Evolutionary conservation across 2,888 invertebrate species (phyloP), one percentile per base, ranked within the genome.

Genomic region (Apocheima hispidaria): DNA sequence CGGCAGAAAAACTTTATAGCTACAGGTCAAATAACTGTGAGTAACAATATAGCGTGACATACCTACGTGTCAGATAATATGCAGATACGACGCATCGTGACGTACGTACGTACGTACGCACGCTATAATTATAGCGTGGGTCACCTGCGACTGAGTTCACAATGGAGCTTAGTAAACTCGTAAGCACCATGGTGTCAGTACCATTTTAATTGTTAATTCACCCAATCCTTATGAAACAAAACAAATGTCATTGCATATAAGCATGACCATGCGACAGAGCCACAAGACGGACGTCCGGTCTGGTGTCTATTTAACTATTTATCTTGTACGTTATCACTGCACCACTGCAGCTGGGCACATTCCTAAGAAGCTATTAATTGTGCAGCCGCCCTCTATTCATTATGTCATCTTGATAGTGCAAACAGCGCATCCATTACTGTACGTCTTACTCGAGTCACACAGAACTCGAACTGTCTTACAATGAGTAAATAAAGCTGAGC

Each of bases 291-390:
- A 28, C 18, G 9, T n/a, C 5, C 12, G 12, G 38, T 6, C 28
- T 26, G 26, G 41, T n/a, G 14, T n/a, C 6, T 49, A 41, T 53
- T 54, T 26, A 72, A 74, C 78, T 74, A 83, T 86, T 82, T 76
- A 81, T 83, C 81, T 83, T 79, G 68, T 74, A 80, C 77, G 81
- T 83, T 88, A 88, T 88, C 86, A 83, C 77, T 82, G 83, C 78
- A 81, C 70, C 73, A 79, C 70, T 86, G 84, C 88, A 86, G 83
- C 85, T 84, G 83, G 78, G 81, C 72, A 77, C 83, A 83, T 84
- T 86, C 80, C 85, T 81, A 71, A 73, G 79, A 76, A 77, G 81
- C 84, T 83, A 88, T 90, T 88, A 89, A 89, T 88, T 86, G 80
- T 79, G 74, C 73, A 68, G 70, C 77, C 79, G 69, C 70, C 74